Evolutionary conservation across 2,113 vertebrate genomes (phyloP), one percentile per base, ranked within the genome.

Genomic region (Chloroceryle aenea): DNA sequence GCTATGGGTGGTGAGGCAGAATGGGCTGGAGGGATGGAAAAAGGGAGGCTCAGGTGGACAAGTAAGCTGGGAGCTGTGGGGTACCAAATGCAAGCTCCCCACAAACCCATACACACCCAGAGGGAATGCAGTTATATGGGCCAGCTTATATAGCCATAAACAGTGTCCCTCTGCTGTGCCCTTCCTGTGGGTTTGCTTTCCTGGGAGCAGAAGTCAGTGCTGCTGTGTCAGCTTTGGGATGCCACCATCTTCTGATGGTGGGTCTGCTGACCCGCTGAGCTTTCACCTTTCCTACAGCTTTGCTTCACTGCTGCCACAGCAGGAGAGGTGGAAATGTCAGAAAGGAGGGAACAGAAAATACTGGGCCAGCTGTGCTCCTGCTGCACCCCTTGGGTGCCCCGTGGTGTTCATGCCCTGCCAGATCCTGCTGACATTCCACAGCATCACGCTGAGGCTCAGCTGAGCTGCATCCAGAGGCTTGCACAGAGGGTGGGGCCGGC

Each of bases 61-160:
- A 79, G 34, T 15, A 43, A 91, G 34, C 43, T 3, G 2, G 38
- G 36, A 78, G 52, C 26, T 2, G 1, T 27, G 25, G 25, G 30
- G 12, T 63, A 62, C 20, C 29, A 32, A 17, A 2, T 17, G 20
- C 4, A 26, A 67, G 23, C 32, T 86, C 45, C 36, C 17, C 36
- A 40, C 1, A 2, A 59, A 36, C 10, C 32, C 17, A 11, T 0
- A 2, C 45, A 40, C 5, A 14, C 18, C 12, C 9, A 0, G 0
- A 14, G n/a, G 4, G 38, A 29, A 45, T 17, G 67, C 47, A 30
- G 58, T 38, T 59, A 23, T 21, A 22, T 0, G 1, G 62, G 27
- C 14, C 23, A 22, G 55, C 45, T 62, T 53, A 26, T 8, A 36
- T 0, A 18, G 42, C 25, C 18, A 9, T 5, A 56, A 63, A 40